A percentile compares a stretch with the other conserved stretches of the same genome.
Conservation (phyloP, 2,888 invertebrate species). For the Acanthosepion esculentum region DNA sequence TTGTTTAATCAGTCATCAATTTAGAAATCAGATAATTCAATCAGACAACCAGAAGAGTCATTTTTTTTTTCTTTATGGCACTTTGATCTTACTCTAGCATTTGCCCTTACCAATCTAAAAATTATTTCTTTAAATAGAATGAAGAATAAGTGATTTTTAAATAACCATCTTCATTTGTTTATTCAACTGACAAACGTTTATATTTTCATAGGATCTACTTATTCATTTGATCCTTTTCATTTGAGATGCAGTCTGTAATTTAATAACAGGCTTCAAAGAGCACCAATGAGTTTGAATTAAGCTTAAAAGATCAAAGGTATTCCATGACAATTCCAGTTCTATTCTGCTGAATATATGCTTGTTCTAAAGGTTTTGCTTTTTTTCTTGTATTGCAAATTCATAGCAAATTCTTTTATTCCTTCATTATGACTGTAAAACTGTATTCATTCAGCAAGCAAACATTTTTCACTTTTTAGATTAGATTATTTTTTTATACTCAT, state of each 20-base stretch:
- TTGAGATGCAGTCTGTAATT: constrained; percentile 1
- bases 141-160: too few species aligned
- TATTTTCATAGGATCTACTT: background rate
- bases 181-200: too few species aligned
- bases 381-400: background rate
- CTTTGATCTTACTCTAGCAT: too few species aligned
- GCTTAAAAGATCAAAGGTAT: background rate
- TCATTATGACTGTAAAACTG: background rate
- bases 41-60: too few species aligned
- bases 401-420: background rate
- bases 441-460: background rate
- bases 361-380: background rate
- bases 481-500: background rate
- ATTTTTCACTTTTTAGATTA: background rate
- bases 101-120: too few species aligned
- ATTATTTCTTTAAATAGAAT: too few species aligned
- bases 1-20: too few species aligned
- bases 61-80: too few species aligned
- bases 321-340: background rate
- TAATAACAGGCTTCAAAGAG: background rate
- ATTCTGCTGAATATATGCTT: background rate
- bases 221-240: background rate
- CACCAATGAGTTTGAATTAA: background rate
- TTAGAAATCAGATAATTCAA: too few species aligned
- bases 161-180: too few species aligned